These are phyloP conservation scores for Aythya baeri DNA, from an alignment of 2,113 vertebrate species.

Conservation along the genomic window DNA sequence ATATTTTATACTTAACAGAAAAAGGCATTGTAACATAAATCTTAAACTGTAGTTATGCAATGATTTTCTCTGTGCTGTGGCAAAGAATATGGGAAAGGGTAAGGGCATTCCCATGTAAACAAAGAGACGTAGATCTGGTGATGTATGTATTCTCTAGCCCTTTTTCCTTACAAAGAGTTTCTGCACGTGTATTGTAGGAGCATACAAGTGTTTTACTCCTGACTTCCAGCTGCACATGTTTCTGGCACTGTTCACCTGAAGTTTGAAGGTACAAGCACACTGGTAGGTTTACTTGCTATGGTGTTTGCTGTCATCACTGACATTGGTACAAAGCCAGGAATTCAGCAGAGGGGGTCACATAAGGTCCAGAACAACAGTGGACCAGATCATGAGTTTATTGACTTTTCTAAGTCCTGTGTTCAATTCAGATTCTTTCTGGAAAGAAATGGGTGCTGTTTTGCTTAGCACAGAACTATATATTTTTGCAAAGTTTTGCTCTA, in stretches of 20 bases:
- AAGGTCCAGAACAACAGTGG: not conserved
- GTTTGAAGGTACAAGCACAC: not conserved
- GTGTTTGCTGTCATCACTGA: not conserved
- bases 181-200: not conserved
- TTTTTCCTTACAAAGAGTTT: not conserved
- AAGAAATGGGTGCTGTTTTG: not conserved
- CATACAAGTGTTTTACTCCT: not conserved
- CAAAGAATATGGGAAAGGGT: not conserved
- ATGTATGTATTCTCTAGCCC: not conserved
- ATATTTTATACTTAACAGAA: not conserved
- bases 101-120: not conserved
- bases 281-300: not conserved
- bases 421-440: not conserved
- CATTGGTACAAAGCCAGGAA: not conserved
- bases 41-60: not conserved
- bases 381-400: not conserved
- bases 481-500: not conserved
- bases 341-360: not conserved
- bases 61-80: not conserved
- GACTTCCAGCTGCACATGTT: not conserved
- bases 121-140: not conserved
- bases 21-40: not conserved
- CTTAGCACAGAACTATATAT: not conserved
- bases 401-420: not conserved
- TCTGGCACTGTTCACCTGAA: not conserved